phyloP scores from a whole-genome alignment of 1,140 invertebrate species.

The Rhagoletis pomonella region DNA sequence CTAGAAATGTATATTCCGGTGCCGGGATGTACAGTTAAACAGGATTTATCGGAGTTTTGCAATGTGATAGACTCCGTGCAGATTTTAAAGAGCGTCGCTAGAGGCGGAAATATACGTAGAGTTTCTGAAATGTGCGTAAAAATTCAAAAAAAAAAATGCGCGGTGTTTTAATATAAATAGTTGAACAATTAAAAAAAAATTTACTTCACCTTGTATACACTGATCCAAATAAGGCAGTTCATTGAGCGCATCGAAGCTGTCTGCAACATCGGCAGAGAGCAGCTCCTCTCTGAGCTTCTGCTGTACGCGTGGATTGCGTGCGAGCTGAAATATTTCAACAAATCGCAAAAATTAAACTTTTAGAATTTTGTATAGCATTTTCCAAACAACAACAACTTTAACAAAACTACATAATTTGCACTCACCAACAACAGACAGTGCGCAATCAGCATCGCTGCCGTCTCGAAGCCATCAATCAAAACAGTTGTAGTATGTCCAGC shows the following conservation, averaged over 20 bases:
- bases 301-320: conserved; percentile 50
- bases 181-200: no score
- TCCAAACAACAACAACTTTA: conserved; percentile 3
- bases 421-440: conserved; percentile 57
- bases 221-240: conserved; percentile 57
- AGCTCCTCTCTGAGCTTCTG: conserved; percentile 55
- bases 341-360: neutral
- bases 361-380: neutral
- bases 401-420: neutral
- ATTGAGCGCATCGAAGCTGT: conserved; percentile 33
- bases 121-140: conserved; percentile 43
- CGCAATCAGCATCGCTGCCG: conserved; percentile 55
- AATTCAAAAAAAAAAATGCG: no score
- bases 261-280: neutral
- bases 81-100: conserved; percentile 57
- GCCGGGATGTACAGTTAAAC: conserved; percentile 13
- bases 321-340: neutral
- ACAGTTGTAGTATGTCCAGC: conserved; percentile 59
- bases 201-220: conserved; percentile 46
- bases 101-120: conserved; percentile 56
- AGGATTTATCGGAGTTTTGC: conserved; percentile 7
- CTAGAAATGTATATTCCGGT: conserved; percentile 56
- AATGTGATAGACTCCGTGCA: conserved; percentile 52
- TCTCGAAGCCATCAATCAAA: conserved; percentile 58
- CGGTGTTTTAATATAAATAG: no score